These are phyloP conservation scores for Clostera curtula DNA, from an alignment of 2,888 invertebrate genomes.

Conservation along the genomic window DNA sequence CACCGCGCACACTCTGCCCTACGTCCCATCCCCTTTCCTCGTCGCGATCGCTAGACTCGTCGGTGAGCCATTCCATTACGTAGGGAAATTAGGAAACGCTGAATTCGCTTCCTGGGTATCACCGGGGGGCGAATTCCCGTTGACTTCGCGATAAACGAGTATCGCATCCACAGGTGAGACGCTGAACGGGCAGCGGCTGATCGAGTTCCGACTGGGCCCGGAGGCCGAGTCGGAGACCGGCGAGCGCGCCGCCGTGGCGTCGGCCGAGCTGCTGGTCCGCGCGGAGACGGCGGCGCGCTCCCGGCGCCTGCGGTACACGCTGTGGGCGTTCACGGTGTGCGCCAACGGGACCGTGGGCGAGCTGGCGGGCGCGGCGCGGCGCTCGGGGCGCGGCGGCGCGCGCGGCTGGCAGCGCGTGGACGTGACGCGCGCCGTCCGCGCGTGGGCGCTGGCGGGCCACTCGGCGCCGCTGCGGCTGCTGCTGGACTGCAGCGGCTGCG, in stretches of 20 bases:
- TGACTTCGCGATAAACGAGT: background rate
- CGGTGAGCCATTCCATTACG: slow-evolving; percentile 55
- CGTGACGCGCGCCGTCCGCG: slow-evolving; percentile 83
- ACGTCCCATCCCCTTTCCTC: slow-evolving; percentile 5
- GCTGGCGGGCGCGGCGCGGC: slow-evolving; percentile 71
- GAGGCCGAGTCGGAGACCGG: slow-evolving; percentile 66
- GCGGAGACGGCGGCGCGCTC: slow-evolving; percentile 47
- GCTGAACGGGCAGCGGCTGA: slow-evolving; percentile 87
- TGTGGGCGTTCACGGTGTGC: slow-evolving; percentile 83
- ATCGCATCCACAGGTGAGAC: slow-evolving; percentile 78
- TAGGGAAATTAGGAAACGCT: slow-evolving; percentile 29
- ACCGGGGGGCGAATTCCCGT: background rate
- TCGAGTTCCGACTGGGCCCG: slow-evolving; percentile 87
- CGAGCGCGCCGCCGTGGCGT: slow-evolving; percentile 81
- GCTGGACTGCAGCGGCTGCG: slow-evolving; percentile 90
- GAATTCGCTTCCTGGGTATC: background rate
- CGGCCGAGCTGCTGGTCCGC: slow-evolving; percentile 86
- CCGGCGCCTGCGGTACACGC: slow-evolving; percentile 72
- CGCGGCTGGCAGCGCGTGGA: slow-evolving; percentile 92
- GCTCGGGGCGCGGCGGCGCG: slow-evolving; percentile 71
- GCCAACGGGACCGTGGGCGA: slow-evolving; percentile 76
- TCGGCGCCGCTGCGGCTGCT: slow-evolving; percentile 80
- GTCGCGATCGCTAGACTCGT: slow-evolving; percentile 30
- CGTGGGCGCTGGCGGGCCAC: slow-evolving; percentile 77
- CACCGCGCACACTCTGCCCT: slow-evolving; percentile 45